Evolutionary conservation across 2,113 vertebrate genomes (phyloP).

Genomic region (Asarcornis scutulata): DNA sequence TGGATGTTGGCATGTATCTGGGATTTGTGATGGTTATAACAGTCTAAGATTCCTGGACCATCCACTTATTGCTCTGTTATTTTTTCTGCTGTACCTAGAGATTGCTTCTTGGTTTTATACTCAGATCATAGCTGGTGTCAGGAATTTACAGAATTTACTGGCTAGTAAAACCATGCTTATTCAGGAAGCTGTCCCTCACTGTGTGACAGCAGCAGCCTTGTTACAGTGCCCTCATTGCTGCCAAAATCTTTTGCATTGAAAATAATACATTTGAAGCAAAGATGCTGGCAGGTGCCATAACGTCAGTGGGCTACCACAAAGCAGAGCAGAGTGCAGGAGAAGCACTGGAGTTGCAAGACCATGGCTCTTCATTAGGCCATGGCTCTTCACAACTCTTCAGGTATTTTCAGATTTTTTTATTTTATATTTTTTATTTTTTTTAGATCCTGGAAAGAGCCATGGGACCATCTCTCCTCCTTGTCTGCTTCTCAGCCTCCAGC

Average conservation of each 20-base stretch:
- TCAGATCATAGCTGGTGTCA: rapidly evolving
- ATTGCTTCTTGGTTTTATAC: neutral
- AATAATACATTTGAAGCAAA: neutral
- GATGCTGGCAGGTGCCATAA: neutral
- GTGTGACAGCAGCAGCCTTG: neutral
- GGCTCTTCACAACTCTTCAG: neutral
- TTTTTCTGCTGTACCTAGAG: neutral
- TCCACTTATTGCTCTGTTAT: neutral
- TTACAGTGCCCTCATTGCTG: neutral
- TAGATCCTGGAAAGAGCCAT: neutral
- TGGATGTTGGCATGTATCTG: neutral
- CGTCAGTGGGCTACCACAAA: neutral
- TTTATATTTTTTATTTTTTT: neutral
- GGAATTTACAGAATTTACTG: neutral
- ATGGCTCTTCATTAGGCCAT: neutral
- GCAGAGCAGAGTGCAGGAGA: neutral
- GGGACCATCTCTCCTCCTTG: neutral
- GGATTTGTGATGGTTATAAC: neutral
- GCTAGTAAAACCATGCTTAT: neutral
- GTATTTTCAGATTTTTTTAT: neutral
- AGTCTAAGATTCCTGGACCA: neutral
- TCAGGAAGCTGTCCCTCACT: neutral
- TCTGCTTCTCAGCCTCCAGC: neutral
- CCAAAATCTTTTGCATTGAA: neutral
- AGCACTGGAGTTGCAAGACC: neutral